These are phyloP conservation scores for Myiozetetes cayanensis DNA, from an alignment of 2,113 vertebrate species.

Conservation along the genomic window DNA sequence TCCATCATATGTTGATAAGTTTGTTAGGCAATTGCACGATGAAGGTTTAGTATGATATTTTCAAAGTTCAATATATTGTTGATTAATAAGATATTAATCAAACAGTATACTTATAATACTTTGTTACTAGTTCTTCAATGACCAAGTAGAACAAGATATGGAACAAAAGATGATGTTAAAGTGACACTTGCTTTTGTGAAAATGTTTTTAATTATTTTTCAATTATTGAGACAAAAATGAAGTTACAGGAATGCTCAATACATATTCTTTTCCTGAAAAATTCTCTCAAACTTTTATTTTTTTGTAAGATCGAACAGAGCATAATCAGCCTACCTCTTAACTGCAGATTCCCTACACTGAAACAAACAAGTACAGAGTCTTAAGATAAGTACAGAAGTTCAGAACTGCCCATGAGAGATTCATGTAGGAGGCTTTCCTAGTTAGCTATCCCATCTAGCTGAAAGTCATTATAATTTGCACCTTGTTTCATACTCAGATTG, in stretches of 20 bases:
- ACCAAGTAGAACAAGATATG: not conserved
- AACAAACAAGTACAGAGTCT: not conserved
- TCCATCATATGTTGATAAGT: not conserved
- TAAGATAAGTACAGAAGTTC: not conserved
- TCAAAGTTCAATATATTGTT: not conserved
- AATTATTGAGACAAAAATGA: not conserved
- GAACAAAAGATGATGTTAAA: not conserved
- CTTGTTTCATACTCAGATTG: not conserved
- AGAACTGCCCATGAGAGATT: not conserved
- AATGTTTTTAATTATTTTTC: not conserved
- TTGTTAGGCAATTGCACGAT: not conserved
- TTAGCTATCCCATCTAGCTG: not conserved
- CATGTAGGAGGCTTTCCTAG: not conserved
- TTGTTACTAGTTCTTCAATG: not conserved
- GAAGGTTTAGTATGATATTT: not conserved
- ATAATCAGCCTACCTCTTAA: not conserved
- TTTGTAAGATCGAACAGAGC: fast-evolving
- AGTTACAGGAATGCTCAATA: not conserved
- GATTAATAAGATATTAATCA: not conserved
- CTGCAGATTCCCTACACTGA: not conserved
- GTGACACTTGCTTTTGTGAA: not conserved
- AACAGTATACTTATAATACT: not conserved
- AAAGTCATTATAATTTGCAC: not conserved
- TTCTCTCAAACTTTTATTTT: not conserved
- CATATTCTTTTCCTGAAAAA: not conserved